A percentile compares a stretch with the other conserved stretches of the same genome.
These are phyloP conservation scores for Aurelia aurita DNA, from an alignment of 30 jellyfish, hydroid and myxozoan genomes.

Conservation along the genomic window DNA sequence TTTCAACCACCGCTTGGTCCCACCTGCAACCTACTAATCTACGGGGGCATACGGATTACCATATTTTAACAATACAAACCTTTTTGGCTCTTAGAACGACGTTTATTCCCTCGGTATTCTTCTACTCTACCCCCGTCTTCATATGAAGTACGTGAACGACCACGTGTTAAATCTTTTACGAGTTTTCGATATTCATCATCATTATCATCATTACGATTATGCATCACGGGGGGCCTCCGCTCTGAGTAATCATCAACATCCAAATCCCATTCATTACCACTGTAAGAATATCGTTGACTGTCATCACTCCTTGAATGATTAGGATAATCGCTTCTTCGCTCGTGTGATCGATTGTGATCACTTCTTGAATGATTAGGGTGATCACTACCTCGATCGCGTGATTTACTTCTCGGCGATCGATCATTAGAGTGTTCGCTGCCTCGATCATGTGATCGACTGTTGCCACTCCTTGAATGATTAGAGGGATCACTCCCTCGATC, in stretches of 20 bases:
- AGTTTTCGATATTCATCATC: slow-evolving; percentile 42
- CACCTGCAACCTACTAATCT: too few species aligned
- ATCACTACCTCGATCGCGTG: not conserved
- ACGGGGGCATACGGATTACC: too few species aligned
- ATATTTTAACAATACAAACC: slow-evolving; percentile 19
- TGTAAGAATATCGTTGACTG: not conserved
- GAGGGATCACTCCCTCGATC: not conserved
- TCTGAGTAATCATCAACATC: slow-evolving; percentile 29
- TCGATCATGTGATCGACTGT: not conserved
- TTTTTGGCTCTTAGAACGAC: slow-evolving; percentile 39
- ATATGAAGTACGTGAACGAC: slow-evolving; percentile 20
- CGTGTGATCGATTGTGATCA: not conserved
- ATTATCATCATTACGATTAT: slow-evolving; percentile 27
- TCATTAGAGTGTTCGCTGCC: not conserved
- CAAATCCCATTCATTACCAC: slow-evolving; percentile 32
- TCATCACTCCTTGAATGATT: not conserved
- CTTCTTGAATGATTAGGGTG: not conserved
- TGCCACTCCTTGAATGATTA: not conserved
- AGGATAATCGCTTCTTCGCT: not conserved
- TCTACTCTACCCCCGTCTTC: slow-evolving; percentile 1
- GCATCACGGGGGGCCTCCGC: not conserved
- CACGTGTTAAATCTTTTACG: slow-evolving; percentile 47
- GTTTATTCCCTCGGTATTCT: too few species aligned
- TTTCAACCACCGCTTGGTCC: too few species aligned
- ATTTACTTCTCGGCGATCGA: not conserved